These are phyloP conservation scores for Sphenodon punctatus DNA, from an alignment of 2,797 vertebrate genomes.

Conservation along the genomic window DNA sequence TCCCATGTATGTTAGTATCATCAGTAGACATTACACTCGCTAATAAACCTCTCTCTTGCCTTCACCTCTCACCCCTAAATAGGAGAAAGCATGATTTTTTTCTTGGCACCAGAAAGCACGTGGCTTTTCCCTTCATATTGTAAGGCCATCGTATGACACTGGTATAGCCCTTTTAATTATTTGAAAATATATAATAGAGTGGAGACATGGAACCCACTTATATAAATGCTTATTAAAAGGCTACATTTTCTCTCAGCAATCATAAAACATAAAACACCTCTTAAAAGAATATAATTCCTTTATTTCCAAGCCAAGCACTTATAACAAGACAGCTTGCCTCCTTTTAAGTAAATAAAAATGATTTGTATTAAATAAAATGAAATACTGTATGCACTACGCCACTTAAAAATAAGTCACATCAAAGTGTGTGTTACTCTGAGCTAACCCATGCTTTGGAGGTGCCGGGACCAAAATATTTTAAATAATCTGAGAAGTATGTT, in stretches of 20 bases:
- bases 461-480: conserved; percentile 64
- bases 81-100: conserved; percentile 14
- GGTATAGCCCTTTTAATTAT: conserved; percentile 65
- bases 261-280: conserved; percentile 79
- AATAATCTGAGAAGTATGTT: conserved; percentile 50
- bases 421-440: conserved; percentile 46
- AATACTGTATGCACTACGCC: conserved; percentile 59
- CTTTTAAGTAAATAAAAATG: conserved; percentile 78
- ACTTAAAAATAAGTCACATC: conserved; percentile 70
- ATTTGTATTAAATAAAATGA: conserved; percentile 73
- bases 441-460: conserved; percentile 58
- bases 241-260: conserved; percentile 71
- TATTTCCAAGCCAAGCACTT: conserved; percentile 75
- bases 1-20: conserved; percentile 40
- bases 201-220: conserved; percentile 67
- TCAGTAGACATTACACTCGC: conserved; percentile 55
- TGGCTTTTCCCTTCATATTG: conserved; percentile 26
- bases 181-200: conserved; percentile 68
- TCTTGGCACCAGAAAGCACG: conserved; percentile 39
- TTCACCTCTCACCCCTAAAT: background rate
- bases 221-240: conserved; percentile 71
- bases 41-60: conserved; percentile 57
- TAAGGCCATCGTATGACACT: conserved; percentile 54
- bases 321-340: conserved; percentile 66
- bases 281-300: conserved; percentile 75